phyloP scores from a whole-genome alignment of 2,888 invertebrate genomes.

The Epinotia demarniana region DNA sequence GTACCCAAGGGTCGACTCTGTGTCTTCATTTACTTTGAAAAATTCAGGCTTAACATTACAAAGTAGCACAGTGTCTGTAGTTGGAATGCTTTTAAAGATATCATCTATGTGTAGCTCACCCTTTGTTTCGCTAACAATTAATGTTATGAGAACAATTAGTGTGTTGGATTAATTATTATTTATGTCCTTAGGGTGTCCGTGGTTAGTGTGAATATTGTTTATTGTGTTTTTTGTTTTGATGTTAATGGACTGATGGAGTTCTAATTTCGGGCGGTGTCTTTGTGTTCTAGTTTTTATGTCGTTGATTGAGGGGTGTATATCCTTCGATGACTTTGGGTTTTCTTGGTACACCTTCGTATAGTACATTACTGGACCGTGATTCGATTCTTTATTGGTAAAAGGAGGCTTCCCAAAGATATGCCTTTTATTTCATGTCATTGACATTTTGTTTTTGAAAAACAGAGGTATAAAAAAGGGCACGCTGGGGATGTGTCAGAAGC shows the following conservation, averaged over 20 bases:
- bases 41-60: slow-evolving; percentile 17
- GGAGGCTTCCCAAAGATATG: no score
- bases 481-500: no score
- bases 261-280: slow-evolving; percentile 48
- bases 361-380: no score
- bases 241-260: slow-evolving; percentile 43
- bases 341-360: no score
- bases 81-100: slow-evolving; percentile 44
- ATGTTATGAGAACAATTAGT: slow-evolving; percentile 60
- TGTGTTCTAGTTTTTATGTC: slow-evolving; percentile 17
- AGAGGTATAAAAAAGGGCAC: no score
- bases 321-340: neutral
- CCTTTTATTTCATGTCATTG: no score
- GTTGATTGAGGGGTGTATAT: slow-evolving; percentile 1
- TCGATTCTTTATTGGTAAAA: no score
- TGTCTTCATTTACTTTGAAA: slow-evolving; percentile 25
- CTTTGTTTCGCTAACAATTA: slow-evolving; percentile 66
- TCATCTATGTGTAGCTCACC: slow-evolving; percentile 54
- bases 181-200: slow-evolving; percentile 49
- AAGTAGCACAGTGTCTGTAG: slow-evolving; percentile 42
- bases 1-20: slow-evolving; percentile 20
- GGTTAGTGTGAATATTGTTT: slow-evolving; percentile 36
- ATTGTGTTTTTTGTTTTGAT: slow-evolving; percentile 32
- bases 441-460: no score
- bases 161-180: slow-evolving; percentile 64